A percentile compares a stretch with the other conserved stretches of the same genome.
phyloP scores from a whole-genome alignment of 1,140 invertebrate genomes.

The Manduca sexta region DNA sequence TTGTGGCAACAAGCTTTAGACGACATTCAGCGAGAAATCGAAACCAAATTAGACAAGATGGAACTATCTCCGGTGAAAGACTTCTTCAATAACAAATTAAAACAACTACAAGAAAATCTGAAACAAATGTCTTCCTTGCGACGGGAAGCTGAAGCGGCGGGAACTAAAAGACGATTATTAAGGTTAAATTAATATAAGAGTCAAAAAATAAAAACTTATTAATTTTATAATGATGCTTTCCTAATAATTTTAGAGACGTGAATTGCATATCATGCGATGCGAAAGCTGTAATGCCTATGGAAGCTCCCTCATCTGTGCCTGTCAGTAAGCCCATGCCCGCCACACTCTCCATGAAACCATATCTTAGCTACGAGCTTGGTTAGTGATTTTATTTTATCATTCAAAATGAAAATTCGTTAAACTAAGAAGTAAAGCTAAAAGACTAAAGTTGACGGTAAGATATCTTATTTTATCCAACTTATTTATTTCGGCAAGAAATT shows the following conservation, averaged over 20 bases:
- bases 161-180: conserved; percentile 76
- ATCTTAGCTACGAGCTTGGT: conserved; percentile 80
- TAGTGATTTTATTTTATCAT: conserved; percentile 13
- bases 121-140: conserved; percentile 73
- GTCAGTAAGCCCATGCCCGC: conserved; percentile 63
- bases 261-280: conserved; percentile 85
- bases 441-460: too few relatives aligned
- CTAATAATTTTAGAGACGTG: conserved; percentile 75
- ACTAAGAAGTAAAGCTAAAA: too few relatives aligned
- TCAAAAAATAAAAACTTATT: too few relatives aligned
- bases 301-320: conserved; percentile 69
- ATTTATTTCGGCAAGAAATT: too few relatives aligned
- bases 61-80: conserved; percentile 79
- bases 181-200: conserved; percentile 53
- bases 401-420: too few relatives aligned
- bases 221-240: too few relatives aligned
- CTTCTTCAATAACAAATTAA: conserved; percentile 77
- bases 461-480: too few relatives aligned
- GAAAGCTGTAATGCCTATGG: conserved; percentile 78
- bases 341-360: conserved; percentile 75
- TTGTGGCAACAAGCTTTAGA: conserved; percentile 77
- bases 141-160: conserved; percentile 80
- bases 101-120: conserved; percentile 77
- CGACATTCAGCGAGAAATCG: conserved; percentile 79
- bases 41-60: conserved; percentile 78